phyloP scores from a whole-genome alignment of 2,888 invertebrate species.

The Amblyteles armatorius region DNA sequence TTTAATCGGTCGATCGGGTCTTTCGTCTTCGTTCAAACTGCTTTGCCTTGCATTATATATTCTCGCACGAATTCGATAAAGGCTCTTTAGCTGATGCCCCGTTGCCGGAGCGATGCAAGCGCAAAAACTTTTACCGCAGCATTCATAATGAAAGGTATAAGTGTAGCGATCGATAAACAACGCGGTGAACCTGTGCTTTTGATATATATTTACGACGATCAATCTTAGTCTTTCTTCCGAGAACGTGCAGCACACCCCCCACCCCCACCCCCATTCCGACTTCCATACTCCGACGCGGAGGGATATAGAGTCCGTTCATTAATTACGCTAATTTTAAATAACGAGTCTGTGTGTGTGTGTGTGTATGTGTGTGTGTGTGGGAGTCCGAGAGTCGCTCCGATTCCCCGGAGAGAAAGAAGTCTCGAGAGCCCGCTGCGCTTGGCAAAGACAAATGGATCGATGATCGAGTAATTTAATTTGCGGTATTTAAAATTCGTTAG shows the following conservation, averaged over 20 bases:
- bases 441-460: slow-evolving; percentile 59
- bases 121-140: background rate
- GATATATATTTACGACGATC: slow-evolving; percentile 51
- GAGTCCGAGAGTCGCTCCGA: slow-evolving; percentile 5
- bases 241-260: background rate
- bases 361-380: slow-evolving; percentile 3
- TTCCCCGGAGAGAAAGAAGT: slow-evolving; percentile 26
- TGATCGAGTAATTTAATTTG: slow-evolving; percentile 24
- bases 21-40: background rate
- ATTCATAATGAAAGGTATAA: background rate
- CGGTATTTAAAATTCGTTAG: slow-evolving; percentile 36
- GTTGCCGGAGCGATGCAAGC: background rate
- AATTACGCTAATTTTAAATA: slow-evolving; percentile 66
- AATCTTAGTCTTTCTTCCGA: slow-evolving; percentile 40
- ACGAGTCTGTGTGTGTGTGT: slow-evolving; percentile 47
- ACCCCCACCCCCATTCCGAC: background rate
- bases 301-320: slow-evolving; percentile 51
- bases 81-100: background rate
- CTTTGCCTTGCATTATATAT: background rate
- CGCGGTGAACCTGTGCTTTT: slow-evolving; percentile 44
- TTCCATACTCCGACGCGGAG: background rate
- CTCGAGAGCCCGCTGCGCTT: slow-evolving; percentile 34
- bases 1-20: background rate
- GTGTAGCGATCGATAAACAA: slow-evolving; percentile 45
- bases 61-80: background rate